phyloP scores from a whole-genome alignment of 2,888 invertebrate species.

The Tachina lurida region DNA sequence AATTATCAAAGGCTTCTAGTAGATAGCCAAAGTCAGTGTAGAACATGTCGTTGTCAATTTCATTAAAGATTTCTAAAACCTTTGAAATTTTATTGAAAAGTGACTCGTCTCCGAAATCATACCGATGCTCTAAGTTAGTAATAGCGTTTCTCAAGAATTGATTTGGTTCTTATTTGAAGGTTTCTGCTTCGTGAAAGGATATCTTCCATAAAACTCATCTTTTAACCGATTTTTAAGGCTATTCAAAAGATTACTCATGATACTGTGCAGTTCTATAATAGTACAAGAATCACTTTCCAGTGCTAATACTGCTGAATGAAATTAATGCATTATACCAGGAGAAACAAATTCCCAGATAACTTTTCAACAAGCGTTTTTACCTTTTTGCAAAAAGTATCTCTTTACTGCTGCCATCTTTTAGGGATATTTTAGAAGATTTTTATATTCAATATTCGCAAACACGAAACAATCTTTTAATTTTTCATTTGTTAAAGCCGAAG shows the following conservation, averaged over 20 bases:
- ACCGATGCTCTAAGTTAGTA: conserved; percentile 8
- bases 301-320: conserved; percentile 38
- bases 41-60: too few relatives aligned
- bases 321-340: conserved; percentile 40
- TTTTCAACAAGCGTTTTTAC: conserved; percentile 1
- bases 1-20: not conserved
- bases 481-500: not conserved
- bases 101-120: conserved; percentile 47
- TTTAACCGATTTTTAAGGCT: conserved; percentile 38
- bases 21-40: not conserved
- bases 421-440: not conserved
- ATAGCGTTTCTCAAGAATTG: not conserved
- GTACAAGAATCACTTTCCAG: conserved; percentile 57
- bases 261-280: conserved; percentile 55
- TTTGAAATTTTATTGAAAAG: conserved; percentile 46
- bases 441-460: not conserved
- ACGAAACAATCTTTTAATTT: not conserved
- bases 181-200: not conserved
- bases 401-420: too few relatives aligned
- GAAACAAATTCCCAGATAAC: conserved; percentile 19
- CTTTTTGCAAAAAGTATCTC: too few relatives aligned
- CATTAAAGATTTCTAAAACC: too few relatives aligned
- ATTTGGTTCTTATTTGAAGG: conserved; percentile 13
- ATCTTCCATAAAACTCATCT: conserved; percentile 54
- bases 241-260: conserved; percentile 49